phyloP scores from a whole-genome alignment of 2,797 vertebrate genomes.

The Poeciliopsis infans region DNA sequence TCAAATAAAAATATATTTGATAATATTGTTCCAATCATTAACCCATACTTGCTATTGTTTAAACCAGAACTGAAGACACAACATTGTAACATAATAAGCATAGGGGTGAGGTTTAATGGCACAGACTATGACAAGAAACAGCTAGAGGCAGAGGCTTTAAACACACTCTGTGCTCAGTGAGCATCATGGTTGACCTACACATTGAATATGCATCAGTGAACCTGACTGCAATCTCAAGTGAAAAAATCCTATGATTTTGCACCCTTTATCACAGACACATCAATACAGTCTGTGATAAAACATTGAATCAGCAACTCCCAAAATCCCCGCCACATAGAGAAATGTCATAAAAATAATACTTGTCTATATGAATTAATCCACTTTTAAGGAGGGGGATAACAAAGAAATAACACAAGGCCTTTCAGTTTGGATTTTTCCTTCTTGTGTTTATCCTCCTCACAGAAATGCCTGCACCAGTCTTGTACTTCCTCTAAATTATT shows the following conservation, averaged over 20 bases:
- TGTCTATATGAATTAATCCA: background rate
- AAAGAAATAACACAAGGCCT: constrained; percentile 11
- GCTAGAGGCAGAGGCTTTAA: constrained; percentile 52
- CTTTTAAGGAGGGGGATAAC: background rate
- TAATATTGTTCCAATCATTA: background rate
- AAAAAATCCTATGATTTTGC: constrained; percentile 31
- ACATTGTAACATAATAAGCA: constrained; percentile 7
- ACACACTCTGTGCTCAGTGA: constrained; percentile 39
- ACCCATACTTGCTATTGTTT: background rate
- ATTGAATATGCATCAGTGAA: constrained; percentile 69
- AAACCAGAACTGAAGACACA: constrained; percentile 3
- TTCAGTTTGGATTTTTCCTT: constrained; percentile 35
- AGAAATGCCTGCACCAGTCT: constrained; percentile 25
- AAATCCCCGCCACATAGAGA: constrained; percentile 5
- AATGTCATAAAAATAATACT: background rate
- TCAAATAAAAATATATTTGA: background rate
- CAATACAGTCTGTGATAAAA: background rate
- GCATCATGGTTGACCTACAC: constrained; percentile 73
- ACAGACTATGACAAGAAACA: constrained; percentile 53
- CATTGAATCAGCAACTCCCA: background rate
- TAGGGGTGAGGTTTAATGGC: constrained; percentile 8
- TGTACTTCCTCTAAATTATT: constrained; percentile 36
- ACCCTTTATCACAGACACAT: constrained; percentile 5
- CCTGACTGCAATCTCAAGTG: constrained; percentile 38
- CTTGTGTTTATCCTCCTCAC: constrained; percentile 5